Base-by-base conservation (phyloP, 2,113 vertebrate species). In the Gallinago paraguaiae region DNA sequence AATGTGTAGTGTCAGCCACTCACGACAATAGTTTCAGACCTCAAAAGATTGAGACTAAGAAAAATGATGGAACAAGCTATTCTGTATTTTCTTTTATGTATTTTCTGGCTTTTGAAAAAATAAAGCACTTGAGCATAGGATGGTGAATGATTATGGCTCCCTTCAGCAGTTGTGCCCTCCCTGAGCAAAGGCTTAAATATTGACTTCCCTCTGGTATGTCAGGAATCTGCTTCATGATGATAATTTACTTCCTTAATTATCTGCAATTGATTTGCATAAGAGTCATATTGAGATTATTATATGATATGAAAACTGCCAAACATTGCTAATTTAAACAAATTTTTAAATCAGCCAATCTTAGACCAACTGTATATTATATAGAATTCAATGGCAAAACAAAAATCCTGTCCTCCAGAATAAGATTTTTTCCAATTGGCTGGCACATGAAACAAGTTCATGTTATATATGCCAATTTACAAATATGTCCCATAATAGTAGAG, bases 401-500 rank as follows among this genome's bases (percentile, higher is more conserved):
- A 90, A 84, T 28, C 51, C 54, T 70, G 27, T 51, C 61, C 20
- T 86, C 31, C 57, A 57, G 65, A 84, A 79, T 50, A 43, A 86
- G 72, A 50, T 56, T 60, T 60, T 92, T 92, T 61, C 50, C 80
- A 86, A 90, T 74, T 96, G 94, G 92, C 74, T 91, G 89, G 86
- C 76, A 71, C 68, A 18, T 0, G 0, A 57, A 86, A 80, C 11
- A 41, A 93, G 41, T 95, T 94, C 35, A 20, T 93, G 84, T 87
- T 97, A 93, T 93, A 94, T 71, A 94, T 77, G 94, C 96, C 95
- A 94, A 76, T 91, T 92, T 92, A 92, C 72, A 89, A 92, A 93
- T 92, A 92, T 30, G 71, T 94, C 89, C 96, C 93, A 95, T 95
- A 96, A 96, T 90, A 95, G 91, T 69, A 95, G 94, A 93, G 91